Conservation (phyloP, 2,113 vertebrate species). For the Micronycteris hirsuta region DNA sequence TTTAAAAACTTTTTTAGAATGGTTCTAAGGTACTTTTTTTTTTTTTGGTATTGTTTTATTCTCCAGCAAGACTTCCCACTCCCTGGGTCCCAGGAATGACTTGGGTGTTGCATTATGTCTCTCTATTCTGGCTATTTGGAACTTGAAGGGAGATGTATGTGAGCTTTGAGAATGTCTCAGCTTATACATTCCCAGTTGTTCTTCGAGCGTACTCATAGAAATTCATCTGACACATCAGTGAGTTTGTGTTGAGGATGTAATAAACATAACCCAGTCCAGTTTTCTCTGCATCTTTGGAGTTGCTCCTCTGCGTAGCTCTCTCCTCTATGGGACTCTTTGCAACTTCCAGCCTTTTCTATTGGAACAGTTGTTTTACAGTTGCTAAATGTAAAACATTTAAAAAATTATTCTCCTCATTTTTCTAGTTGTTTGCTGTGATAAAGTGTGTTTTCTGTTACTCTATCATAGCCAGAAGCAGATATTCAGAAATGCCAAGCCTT, state of each 20-base stretch:
- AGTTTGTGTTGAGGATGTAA: background rate
- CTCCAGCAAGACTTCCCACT: background rate
- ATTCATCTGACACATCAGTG: background rate
- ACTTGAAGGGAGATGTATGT: background rate
- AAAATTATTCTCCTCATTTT: background rate
- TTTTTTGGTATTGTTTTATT: background rate
- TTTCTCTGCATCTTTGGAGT: background rate
- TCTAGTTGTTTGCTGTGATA: background rate
- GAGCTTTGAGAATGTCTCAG: background rate
- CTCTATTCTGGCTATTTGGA: background rate
- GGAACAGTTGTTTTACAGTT: background rate
- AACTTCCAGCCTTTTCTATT: background rate
- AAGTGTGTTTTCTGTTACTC: background rate
- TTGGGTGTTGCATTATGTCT: background rate
- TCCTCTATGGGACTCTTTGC: background rate
- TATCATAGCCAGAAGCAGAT: background rate
- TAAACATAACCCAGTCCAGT: background rate
- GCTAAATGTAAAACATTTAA: background rate
- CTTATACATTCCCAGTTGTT: background rate
- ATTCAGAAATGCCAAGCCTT: background rate
- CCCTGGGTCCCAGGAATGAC: background rate
- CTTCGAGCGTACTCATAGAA: background rate
- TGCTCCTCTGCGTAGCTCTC: background rate
- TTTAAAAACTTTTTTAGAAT: background rate
- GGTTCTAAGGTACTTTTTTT: background rate